These are phyloP conservation scores for Lasioglossum leucozonium DNA, from an alignment of 2,888 invertebrate genomes.

Conservation along the genomic window DNA sequence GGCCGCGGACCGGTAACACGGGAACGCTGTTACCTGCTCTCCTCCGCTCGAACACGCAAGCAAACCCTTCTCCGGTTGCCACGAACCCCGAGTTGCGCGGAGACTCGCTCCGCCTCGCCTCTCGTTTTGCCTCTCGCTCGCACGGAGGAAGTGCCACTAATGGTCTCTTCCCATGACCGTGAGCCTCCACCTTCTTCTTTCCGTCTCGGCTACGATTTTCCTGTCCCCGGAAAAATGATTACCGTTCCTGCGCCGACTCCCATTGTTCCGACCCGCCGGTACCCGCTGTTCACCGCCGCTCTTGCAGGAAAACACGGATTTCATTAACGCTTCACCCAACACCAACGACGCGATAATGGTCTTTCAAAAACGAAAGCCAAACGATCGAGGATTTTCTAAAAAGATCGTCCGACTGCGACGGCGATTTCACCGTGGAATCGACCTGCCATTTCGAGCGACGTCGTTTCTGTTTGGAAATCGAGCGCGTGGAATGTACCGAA, in stretches of 20 bases:
- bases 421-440: not conserved
- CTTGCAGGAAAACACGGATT: not conserved
- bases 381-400: no score
- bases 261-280: conserved; percentile 39
- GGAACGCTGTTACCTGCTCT: conserved; percentile 81
- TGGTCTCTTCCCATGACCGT: conserved; percentile 78
- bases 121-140: conserved; percentile 30
- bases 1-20: conserved; percentile 81
- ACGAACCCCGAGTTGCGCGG: conserved; percentile 5
- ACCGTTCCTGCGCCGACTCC: not conserved
- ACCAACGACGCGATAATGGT: no score
- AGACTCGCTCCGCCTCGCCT: conserved; percentile 39
- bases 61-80: conserved; percentile 63
- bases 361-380: not conserved
- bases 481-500: no score
- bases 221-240: conserved; percentile 57
- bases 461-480: no score
- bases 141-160: conserved; percentile 72
- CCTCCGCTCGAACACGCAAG: conserved; percentile 45
- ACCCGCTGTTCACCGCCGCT: not conserved
- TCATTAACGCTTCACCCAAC: not conserved
- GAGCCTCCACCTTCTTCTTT: conserved; percentile 62
- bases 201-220: conserved; percentile 51
- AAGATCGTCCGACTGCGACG: no score
- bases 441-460: no score